Evolutionary conservation across 2,797 vertebrate genomes (phyloP).

Genomic region (Corythornis leucogaster): DNA sequence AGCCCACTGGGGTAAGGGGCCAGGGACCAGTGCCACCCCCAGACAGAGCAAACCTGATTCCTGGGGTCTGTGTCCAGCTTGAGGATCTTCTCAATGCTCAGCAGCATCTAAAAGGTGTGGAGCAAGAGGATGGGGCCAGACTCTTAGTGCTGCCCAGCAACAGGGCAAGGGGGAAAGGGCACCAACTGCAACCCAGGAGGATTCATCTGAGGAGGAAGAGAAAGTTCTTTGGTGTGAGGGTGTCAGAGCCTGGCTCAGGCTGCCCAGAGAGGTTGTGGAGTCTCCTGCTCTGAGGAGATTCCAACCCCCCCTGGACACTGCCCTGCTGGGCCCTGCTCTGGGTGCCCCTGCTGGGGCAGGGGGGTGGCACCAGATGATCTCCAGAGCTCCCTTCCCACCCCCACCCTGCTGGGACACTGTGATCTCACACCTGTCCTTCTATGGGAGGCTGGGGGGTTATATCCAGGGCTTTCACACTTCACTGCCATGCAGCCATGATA

Average conservation of each 20-base stretch:
- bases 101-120: background rate
- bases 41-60: background rate
- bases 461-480: background rate
- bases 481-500: background rate
- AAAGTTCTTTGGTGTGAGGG: background rate
- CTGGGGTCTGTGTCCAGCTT: background rate
- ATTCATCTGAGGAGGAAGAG: background rate
- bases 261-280: background rate
- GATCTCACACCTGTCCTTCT: background rate
- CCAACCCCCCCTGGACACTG: background rate
- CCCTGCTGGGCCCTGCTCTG: background rate
- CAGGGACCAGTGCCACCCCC: too few species aligned
- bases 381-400: background rate
- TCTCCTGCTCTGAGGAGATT: background rate
- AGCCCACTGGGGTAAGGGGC: background rate
- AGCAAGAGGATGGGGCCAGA: background rate
- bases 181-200: background rate
- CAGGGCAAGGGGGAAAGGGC: background rate
- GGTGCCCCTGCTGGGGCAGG: background rate
- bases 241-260: background rate
- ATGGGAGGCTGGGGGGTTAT: background rate
- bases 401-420: background rate
- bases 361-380: background rate
- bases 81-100: background rate
- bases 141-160: background rate